Conservation (phyloP, 2,113 vertebrate species). For the Dasyornis broadbenti region DNA sequence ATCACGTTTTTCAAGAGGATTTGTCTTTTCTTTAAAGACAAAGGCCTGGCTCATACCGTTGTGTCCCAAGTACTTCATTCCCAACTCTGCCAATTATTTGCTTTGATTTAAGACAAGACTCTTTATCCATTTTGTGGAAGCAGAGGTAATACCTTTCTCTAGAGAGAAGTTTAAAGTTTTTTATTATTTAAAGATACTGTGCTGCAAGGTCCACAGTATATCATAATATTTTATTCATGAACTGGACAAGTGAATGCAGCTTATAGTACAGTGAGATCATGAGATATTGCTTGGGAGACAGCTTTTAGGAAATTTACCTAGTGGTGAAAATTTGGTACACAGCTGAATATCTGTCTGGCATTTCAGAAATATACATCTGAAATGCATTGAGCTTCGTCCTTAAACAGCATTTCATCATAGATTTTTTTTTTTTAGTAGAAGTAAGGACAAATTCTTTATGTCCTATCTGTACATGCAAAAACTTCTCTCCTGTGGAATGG, state of each 20-base stretch:
- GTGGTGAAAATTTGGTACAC: background rate
- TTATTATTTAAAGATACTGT: background rate
- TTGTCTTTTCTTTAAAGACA: background rate
- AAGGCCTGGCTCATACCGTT: background rate
- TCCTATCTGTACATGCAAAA: background rate
- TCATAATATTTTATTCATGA: background rate
- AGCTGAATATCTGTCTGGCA: background rate
- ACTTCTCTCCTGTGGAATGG: background rate
- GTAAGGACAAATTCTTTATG: background rate
- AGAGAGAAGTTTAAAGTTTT: background rate
- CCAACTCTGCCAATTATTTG: background rate
- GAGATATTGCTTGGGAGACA: background rate
- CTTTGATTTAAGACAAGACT: background rate
- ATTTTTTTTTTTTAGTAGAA: background rate
- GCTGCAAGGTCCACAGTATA: background rate
- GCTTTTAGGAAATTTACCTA: background rate
- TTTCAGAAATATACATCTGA: background rate
- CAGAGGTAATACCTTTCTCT: background rate
- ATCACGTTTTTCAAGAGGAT: background rate
- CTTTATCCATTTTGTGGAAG: background rate
- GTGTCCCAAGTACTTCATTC: background rate
- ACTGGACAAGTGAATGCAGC: background rate
- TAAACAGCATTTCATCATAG: background rate
- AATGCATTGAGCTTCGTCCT: background rate
- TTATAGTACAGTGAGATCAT: background rate